Evolutionary conservation across 1,140 invertebrate genomes (phyloP).

Genomic region (Trichogramma pretiosum): DNA sequence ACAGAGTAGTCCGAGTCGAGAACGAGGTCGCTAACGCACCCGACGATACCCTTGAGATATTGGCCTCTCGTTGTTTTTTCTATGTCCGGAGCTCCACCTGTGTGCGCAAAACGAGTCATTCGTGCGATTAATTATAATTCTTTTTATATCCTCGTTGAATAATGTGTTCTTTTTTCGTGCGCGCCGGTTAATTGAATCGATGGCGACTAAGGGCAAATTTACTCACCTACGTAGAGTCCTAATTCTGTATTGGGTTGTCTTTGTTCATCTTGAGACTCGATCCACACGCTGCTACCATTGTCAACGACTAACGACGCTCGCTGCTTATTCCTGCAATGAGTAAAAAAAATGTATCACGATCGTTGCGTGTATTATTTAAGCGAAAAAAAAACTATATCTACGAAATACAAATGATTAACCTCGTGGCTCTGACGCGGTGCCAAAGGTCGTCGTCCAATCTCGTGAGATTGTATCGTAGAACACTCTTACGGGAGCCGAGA

Average conservation of each 20-base stretch:
- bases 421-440: conserved; percentile 79
- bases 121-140: conserved; percentile 1
- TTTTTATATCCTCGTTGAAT: background rate
- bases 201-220: background rate
- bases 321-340: conserved; percentile 66
- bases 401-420: too few species aligned
- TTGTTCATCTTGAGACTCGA: conserved; percentile 71
- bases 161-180: background rate
- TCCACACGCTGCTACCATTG: conserved; percentile 65
- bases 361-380: too few species aligned
- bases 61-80: conserved; percentile 55
- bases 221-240: conserved; percentile 74
- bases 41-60: conserved; percentile 64
- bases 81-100: conserved; percentile 69
- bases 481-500: conserved; percentile 67
- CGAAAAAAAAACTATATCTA: too few species aligned
- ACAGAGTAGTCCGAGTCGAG: conserved; percentile 70
- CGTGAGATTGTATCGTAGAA: conserved; percentile 76
- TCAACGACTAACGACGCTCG: conserved; percentile 79
- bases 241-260: conserved; percentile 78
- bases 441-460: conserved; percentile 84
- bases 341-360: conserved; percentile 21
- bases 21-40: conserved; percentile 72
- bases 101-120: too few species aligned
- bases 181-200: background rate